phyloP scores from a whole-genome alignment of 2,888 invertebrate genomes.

The Epinotia nisella region DNA sequence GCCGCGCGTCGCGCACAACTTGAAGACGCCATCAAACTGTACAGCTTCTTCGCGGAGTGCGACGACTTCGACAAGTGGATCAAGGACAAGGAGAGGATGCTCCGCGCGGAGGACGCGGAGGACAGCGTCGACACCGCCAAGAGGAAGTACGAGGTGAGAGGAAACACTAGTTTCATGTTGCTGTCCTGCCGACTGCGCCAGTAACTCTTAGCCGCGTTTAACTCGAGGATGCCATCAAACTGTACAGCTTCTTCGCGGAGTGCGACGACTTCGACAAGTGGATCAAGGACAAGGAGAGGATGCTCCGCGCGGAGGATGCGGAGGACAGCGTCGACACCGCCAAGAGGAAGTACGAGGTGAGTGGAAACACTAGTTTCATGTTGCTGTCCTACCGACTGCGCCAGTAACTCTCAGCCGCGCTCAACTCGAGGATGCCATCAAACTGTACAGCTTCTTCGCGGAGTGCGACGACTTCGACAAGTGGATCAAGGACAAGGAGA shows the following conservation, averaged over 20 bases:
- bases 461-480: slow-evolving; percentile 99
- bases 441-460: slow-evolving; percentile 96
- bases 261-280: slow-evolving; percentile 99
- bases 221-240: slow-evolving; percentile 95
- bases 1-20: slow-evolving; percentile 92
- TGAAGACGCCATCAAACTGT: slow-evolving; percentile 96
- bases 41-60: slow-evolving; percentile 97
- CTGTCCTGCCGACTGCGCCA: no score
- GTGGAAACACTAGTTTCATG: no score
- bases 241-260: slow-evolving; percentile 97
- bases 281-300: slow-evolving; percentile 97
- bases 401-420: slow-evolving; percentile 91
- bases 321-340: slow-evolving; percentile 96
- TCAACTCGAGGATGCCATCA: slow-evolving; percentile 96
- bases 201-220: slow-evolving; percentile 92
- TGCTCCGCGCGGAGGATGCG: slow-evolving; percentile 92
- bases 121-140: slow-evolving; percentile 97
- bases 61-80: slow-evolving; percentile 99
- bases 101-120: slow-evolving; percentile 91
- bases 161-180: no score
- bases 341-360: no score
- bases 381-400: no score
- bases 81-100: slow-evolving; percentile 95
- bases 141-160: no score
- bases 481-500: slow-evolving; percentile 98